A percentile compares a stretch with the other conserved stretches of the same genome.
Conservation (phyloP, 2,888 invertebrate genomes). For the Axea sp. region DNA sequence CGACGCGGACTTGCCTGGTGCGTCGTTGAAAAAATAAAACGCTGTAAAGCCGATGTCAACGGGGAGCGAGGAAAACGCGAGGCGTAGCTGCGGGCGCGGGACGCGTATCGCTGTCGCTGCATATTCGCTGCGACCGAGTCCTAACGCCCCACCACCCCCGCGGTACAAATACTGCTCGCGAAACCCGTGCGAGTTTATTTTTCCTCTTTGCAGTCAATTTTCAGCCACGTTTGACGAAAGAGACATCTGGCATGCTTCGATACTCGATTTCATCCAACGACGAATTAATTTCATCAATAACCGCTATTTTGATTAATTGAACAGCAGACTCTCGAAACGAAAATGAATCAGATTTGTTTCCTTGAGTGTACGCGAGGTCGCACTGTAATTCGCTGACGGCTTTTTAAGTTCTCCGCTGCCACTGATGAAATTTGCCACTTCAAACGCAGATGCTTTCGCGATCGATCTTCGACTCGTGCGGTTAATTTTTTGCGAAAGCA, state of each 20-base stretch:
- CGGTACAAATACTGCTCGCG: conserved; percentile 19
- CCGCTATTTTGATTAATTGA: too few species aligned
- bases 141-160: not conserved
- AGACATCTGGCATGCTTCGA: too few species aligned
- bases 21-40: conserved; percentile 32
- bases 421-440: too few species aligned
- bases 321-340: too few species aligned
- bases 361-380: too few species aligned
- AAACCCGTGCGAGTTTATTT: conserved; percentile 7
- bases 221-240: not conserved
- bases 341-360: too few species aligned
- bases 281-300: too few species aligned
- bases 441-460: too few species aligned
- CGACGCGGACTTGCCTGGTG: not conserved
- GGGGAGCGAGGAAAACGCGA: conserved; percentile 6
- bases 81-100: conserved; percentile 17
- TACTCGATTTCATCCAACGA: too few species aligned
- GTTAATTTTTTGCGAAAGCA: not conserved
- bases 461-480: too few species aligned
- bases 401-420: too few species aligned
- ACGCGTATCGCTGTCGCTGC: conserved; percentile 21
- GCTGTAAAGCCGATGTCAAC: conserved; percentile 1
- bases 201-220: conserved; percentile 12
- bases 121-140: conserved; percentile 18
- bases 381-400: too few species aligned